Conservation (phyloP, 2,797 vertebrate genomes). For the Linurgus olivaceus region DNA sequence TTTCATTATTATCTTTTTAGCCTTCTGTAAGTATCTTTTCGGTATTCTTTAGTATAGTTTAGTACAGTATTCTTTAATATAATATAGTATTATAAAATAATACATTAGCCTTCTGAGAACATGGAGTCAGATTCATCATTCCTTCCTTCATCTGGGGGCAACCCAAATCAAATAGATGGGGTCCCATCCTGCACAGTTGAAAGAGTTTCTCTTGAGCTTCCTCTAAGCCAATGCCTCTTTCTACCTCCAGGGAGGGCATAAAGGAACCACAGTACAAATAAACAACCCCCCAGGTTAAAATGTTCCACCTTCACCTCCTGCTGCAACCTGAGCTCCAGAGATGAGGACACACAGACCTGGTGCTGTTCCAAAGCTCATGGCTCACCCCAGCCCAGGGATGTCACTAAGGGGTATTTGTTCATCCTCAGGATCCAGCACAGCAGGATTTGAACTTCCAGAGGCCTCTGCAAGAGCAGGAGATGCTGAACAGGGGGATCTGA, state of each 20-base stretch:
- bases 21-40: too few relatives aligned
- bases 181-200: neutral
- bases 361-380: fast-evolving
- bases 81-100: too few relatives aligned
- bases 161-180: too few relatives aligned
- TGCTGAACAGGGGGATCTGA: neutral
- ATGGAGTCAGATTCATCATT: too few relatives aligned
- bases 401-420: neutral
- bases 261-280: neutral
- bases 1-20: too few relatives aligned
- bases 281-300: neutral
- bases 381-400: neutral
- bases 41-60: too few relatives aligned
- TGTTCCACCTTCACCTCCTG: neutral
- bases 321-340: neutral
- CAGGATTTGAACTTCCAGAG: neutral
- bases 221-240: neutral
- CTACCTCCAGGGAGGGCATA: neutral
- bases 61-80: too few relatives aligned
- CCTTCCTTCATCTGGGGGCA: too few relatives aligned
- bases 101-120: too few relatives aligned
- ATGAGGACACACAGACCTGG: neutral
- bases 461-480: neutral
- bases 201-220: neutral
- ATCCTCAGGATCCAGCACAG: neutral